Percentiles rank a stretch among this genome's conserved stretches.
Evolutionary conservation across 2,113 vertebrate species (phyloP).

Genomic region (Chaetodon trifascialis): DNA sequence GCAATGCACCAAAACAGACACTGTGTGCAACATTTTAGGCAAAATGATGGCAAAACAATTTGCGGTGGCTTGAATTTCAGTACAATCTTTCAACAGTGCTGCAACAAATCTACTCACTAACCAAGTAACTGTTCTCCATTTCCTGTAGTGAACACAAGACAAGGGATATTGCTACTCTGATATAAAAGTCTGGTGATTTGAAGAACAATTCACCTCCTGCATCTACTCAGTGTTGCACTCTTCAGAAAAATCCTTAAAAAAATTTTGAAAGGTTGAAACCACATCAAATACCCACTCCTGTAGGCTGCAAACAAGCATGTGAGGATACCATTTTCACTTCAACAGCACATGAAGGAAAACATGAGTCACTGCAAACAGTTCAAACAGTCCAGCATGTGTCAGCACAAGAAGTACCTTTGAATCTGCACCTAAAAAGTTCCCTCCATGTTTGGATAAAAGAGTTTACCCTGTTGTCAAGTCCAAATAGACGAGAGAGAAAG

Average conservation of each 20-base stretch:
- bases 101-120: slow-evolving; percentile 58
- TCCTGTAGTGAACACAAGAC: slow-evolving; percentile 65
- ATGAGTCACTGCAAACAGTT: slow-evolving; percentile 64
- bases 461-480: slow-evolving; percentile 86
- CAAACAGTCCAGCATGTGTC: slow-evolving; percentile 52
- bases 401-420: slow-evolving; percentile 55
- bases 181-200: slow-evolving; percentile 64
- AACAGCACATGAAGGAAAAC: slow-evolving; percentile 56
- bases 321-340: slow-evolving; percentile 55
- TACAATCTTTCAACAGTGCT: slow-evolving; percentile 75
- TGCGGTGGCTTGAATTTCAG: slow-evolving; percentile 59
- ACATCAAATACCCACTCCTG: slow-evolving; percentile 21
- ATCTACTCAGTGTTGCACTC: slow-evolving; percentile 54
- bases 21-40: slow-evolving; percentile 73
- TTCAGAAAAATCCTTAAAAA: slow-evolving; percentile 43
- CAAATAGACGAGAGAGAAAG: slow-evolving; percentile 59
- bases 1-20: slow-evolving; percentile 48
- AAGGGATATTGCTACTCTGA: slow-evolving; percentile 78
- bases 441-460: slow-evolving; percentile 59
- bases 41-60: slow-evolving; percentile 72
- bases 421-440: slow-evolving; percentile 50
- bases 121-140: slow-evolving; percentile 27
- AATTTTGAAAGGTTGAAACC: slow-evolving; percentile 33
- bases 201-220: slow-evolving; percentile 43
- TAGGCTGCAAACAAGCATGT: slow-evolving; percentile 40